Conservation (phyloP, 1,140 invertebrate genomes). For the Hyposmocoma kahamanoa region DNA sequence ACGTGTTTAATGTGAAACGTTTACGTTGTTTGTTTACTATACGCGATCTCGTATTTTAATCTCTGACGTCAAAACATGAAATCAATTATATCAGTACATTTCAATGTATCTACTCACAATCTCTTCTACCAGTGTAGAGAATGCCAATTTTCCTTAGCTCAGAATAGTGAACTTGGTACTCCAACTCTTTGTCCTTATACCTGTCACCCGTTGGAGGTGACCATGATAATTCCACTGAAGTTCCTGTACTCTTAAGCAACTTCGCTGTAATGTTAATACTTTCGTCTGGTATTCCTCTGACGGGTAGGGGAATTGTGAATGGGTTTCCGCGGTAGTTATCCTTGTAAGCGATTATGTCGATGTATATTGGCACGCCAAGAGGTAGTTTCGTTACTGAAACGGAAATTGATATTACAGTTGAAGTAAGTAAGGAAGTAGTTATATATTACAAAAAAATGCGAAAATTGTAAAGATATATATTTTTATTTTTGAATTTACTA, state of each 20-base stretch:
- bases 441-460: too few relatives aligned
- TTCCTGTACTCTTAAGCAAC: conserved; percentile 74
- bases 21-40: too few relatives aligned
- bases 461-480: too few relatives aligned
- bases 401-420: too few relatives aligned
- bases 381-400: conserved; percentile 57
- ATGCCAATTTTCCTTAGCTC: background rate
- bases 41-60: too few relatives aligned
- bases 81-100: too few relatives aligned
- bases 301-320: conserved; percentile 66
- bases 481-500: too few relatives aligned
- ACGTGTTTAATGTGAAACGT: too few relatives aligned
- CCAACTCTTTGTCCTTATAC: conserved; percentile 37
- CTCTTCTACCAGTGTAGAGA: too few relatives aligned
- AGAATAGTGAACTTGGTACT: conserved; percentile 73
- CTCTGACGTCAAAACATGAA: too few relatives aligned
- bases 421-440: too few relatives aligned
- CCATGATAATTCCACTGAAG: conserved; percentile 80
- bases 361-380: conserved; percentile 75
- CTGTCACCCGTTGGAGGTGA: conserved; percentile 71
- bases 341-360: conserved; percentile 78
- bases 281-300: conserved; percentile 70
- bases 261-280: conserved; percentile 63
- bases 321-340: conserved; percentile 76
- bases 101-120: too few relatives aligned